Evolutionary conservation across 2,113 vertebrate species (phyloP).

Genomic region (Symphodus melops): DNA sequence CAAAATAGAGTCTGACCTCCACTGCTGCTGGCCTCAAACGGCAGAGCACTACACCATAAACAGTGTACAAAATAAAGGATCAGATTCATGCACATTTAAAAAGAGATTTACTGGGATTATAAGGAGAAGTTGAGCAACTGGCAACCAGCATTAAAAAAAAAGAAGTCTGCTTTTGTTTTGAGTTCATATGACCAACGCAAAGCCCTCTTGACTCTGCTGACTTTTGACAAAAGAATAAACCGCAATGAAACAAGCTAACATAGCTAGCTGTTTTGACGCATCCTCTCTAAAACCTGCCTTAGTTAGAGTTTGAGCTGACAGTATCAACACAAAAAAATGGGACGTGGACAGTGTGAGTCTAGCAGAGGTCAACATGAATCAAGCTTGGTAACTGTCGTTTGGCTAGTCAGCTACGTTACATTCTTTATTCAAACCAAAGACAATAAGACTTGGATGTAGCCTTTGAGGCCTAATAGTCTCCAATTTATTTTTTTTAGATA

Average conservation of each 20-base stretch:
- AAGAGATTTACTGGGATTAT: neutral
- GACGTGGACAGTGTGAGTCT: too few relatives aligned
- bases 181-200: neutral
- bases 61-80: slow-evolving; percentile 33
- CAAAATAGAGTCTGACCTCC: slow-evolving; percentile 56
- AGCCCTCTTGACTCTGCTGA: neutral
- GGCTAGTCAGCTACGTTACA: too few relatives aligned
- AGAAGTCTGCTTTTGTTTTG: neutral
- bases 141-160: slow-evolving; percentile 4
- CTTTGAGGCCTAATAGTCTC: too few relatives aligned
- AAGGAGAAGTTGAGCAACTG: neutral
- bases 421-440: too few relatives aligned
- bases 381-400: too few relatives aligned
- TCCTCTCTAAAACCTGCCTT: too few relatives aligned
- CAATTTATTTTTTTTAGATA: too few relatives aligned
- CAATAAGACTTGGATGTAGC: too few relatives aligned
- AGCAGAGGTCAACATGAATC: too few relatives aligned
- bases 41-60: slow-evolving; percentile 24
- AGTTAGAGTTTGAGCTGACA: too few relatives aligned
- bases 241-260: neutral
- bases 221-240: neutral
- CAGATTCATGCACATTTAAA: neutral
- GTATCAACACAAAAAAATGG: too few relatives aligned
- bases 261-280: neutral
- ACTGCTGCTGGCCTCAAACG: slow-evolving; percentile 33